These are phyloP conservation scores for Buathra laborator DNA, from an alignment of 2,888 invertebrate genomes.

Conservation along the genomic window DNA sequence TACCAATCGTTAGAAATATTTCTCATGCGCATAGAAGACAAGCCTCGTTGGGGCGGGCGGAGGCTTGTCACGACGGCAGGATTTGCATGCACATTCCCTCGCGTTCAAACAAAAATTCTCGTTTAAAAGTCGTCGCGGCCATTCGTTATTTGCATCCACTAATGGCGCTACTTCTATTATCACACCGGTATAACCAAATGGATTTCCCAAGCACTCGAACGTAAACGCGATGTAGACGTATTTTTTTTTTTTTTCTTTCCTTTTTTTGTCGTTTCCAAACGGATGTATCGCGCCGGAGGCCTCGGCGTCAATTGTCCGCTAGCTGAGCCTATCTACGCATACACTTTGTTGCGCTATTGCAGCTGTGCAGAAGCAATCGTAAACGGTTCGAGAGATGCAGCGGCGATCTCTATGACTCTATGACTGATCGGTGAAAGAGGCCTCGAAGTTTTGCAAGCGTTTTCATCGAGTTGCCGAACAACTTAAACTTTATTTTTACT, in stretches of 20 bases:
- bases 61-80: neutral
- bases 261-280: slow-evolving; percentile 19
- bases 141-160: slow-evolving; percentile 70
- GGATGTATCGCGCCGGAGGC: slow-evolving; percentile 46
- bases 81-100: slow-evolving; percentile 43
- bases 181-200: slow-evolving; percentile 69
- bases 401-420: neutral
- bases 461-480: slow-evolving; percentile 36
- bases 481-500: slow-evolving; percentile 16
- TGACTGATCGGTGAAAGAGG: slow-evolving; percentile 20
- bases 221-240: slow-evolving; percentile 45
- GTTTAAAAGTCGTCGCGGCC: slow-evolving; percentile 45
- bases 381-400: slow-evolving; percentile 17
- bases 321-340: slow-evolving; percentile 58
- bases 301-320: slow-evolving; percentile 55
- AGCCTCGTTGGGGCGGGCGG: neutral
- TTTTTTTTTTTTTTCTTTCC: neutral
- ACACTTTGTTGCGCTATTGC: slow-evolving; percentile 54
- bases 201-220: slow-evolving; percentile 69
- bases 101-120: slow-evolving; percentile 59
- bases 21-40: neutral
- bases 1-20: slow-evolving; percentile 46
- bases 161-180: slow-evolving; percentile 73
- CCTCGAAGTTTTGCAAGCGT: slow-evolving; percentile 52
- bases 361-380: slow-evolving; percentile 32